Evolutionary conservation across 1,140 invertebrate species (phyloP), one percentile per base, ranked within the genome.

Genomic region (Cyclina sinensis): DNA sequence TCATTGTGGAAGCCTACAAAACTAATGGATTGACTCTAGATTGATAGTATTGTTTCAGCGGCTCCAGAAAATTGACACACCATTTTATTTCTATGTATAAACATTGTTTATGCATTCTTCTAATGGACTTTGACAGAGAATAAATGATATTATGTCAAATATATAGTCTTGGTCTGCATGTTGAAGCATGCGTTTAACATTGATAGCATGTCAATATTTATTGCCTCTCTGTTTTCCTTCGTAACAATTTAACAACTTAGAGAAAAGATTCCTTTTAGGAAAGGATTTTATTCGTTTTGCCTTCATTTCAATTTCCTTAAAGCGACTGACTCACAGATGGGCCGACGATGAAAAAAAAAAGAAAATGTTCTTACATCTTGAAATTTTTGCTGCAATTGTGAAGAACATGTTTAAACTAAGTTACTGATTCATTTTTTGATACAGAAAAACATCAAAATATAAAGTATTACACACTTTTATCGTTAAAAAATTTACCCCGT

Each of bases 61-160:
- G 65, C 65, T 70, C 65, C 65, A 78, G 43, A 54, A 37, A 54
- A 78, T n/a, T 51, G 74, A 78, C 46, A 32, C 27, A 12, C 46
- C n/a, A 24, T 35, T 78, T 54, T 78, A 54, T 78, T 78, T 78
- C 74, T 78, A 78, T 21, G 30, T 51, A 51, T 32, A 54, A 54
- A 78, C 46, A 78, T 78, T 32, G 74, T 78, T 78, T 78, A 78
- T 48, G 27, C 27, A 35, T 51, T 35, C 16, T 32, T 46, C 46
- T 78, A 78, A 78, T 78, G 74, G 74, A 78, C 46, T 78, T 32
- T 78, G 74, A 78, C 74, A 54, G 39, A 3, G 12, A 78, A 54
- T 37, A 78, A 78, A 54, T 24, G 74, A 78, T 78, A 78, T 24
- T 78, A 30, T 54, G 48, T 78, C 74, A 57, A 12, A 21, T 78